Percentiles rank a stretch among this genome's conserved stretches.
Evolutionary conservation across 1,140 invertebrate species (phyloP).

Genomic region (Melitaea cinxia): DNA sequence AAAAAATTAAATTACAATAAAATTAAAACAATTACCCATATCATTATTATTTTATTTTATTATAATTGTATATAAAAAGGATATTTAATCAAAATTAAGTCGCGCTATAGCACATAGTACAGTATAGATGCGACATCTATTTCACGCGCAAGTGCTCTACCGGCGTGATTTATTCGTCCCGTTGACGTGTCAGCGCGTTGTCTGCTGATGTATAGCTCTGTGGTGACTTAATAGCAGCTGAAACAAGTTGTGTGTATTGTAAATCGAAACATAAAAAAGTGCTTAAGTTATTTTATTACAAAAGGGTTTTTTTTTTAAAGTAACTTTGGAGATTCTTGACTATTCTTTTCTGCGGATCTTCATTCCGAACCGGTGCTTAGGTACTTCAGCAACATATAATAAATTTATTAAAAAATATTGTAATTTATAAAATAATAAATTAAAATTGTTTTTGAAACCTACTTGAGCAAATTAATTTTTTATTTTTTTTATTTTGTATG

Average conservation of each 20-base stretch:
- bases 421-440: no score
- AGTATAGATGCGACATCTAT: conserved; percentile 36
- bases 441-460: no score
- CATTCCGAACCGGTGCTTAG: no score
- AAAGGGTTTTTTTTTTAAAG: neutral
- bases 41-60: no score
- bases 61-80: neutral
- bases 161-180: conserved; percentile 45
- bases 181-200: conserved; percentile 25
- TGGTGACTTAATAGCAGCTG: conserved; percentile 22
- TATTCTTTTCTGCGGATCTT: no score
- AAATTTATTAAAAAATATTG: no score
- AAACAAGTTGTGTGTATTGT: conserved; percentile 5
- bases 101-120: neutral
- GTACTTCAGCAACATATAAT: no score
- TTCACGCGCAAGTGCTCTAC: conserved; percentile 50
- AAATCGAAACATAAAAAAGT: neutral
- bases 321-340: no score
- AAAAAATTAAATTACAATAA: no score
- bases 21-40: no score
- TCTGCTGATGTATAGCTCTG: conserved; percentile 37
- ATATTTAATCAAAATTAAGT: neutral
- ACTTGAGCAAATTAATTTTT: no score
- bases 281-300: neutral
- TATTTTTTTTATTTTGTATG: no score